Evolutionary conservation across 2,888 invertebrate genomes (phyloP), one percentile per base, ranked within the genome.

Genomic region (Papilio elwesi): DNA sequence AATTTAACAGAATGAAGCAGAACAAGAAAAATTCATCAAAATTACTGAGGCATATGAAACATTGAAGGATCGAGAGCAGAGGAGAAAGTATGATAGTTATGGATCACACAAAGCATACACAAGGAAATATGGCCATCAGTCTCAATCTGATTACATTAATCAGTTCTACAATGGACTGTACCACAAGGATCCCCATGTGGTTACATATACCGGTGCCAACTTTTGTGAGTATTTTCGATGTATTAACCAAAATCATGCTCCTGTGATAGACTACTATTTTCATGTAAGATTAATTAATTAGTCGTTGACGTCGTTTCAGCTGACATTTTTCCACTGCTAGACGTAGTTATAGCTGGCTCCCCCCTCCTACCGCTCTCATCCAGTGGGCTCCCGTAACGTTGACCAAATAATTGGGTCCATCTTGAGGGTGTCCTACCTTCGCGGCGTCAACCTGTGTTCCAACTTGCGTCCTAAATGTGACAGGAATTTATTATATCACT

Each of bases 101-200:
- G 98, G 98, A 4, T 96, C 97, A 82, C 96, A 96, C 48, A 80
- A 81, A 16, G 79, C 90, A 8, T 92, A 90, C 71, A 87, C 90
- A 0, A 85, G 85, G 76, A 96, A 95, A 49, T 93, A 96, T 77
- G 95, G 95, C 74, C 93, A 94, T 77, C 91, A 90, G 57, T 94
- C 95, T 13, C 95, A 95, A 71, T 76, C 89, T 0, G 94, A 95
- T 71, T 98, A 97, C 89, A 96, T 97, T 78, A 97, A 97, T 94
- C 95, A 96, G 76, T 98, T 96, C 87, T 98, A 97, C 83, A 95
- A 98, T 94, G 98, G 97, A 72, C 95, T 98, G 75, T 98, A 98
- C 88, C 97, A 97, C 84, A 96, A 97, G 84, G 97, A 98, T 90
- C 95, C 95, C 36, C 95, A 96, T 88, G 96, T 98, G 74, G 95